Conservation (phyloP, 2,113 vertebrate genomes). For the Ornithorhynchus anatinus region DNA sequence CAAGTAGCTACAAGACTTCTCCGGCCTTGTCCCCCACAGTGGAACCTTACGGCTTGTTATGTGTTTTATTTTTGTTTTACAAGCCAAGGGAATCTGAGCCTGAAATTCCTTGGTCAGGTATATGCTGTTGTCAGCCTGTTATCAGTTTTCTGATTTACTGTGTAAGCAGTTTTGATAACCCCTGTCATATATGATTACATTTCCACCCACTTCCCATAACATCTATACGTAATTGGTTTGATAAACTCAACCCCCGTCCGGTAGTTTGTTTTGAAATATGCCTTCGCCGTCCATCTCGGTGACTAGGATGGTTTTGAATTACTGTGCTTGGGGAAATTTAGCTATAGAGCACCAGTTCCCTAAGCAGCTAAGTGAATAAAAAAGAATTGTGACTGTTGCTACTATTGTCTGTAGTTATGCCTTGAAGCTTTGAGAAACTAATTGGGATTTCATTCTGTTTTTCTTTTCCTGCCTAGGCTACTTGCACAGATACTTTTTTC, state of each 20-base stretch:
- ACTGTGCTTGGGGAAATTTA: conserved; percentile 19
- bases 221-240: conserved; percentile 45
- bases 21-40: neutral
- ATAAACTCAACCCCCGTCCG: conserved; percentile 49
- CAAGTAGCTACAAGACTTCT: neutral
- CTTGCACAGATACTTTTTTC: neutral
- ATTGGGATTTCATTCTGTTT: neutral
- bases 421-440: neutral
- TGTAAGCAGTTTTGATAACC: conserved; percentile 61
- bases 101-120: conserved; percentile 9
- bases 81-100: conserved; percentile 27
- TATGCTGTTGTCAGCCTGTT: conserved; percentile 36
- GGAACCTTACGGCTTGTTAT: neutral
- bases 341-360: conserved; percentile 3
- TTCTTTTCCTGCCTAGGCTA: neutral
- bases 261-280: conserved; percentile 23
- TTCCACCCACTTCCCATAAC: conserved; percentile 32
- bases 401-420: neutral
- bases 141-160: conserved; percentile 51
- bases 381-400: neutral
- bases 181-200: conserved; percentile 55
- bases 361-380: neutral
- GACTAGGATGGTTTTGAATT: conserved; percentile 52
- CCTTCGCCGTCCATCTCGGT: conserved; percentile 41
- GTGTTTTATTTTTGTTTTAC: conserved; percentile 23